These are phyloP conservation scores for Leucosticte australis DNA, from an alignment of 2,113 vertebrate species.

Conservation along the genomic window DNA sequence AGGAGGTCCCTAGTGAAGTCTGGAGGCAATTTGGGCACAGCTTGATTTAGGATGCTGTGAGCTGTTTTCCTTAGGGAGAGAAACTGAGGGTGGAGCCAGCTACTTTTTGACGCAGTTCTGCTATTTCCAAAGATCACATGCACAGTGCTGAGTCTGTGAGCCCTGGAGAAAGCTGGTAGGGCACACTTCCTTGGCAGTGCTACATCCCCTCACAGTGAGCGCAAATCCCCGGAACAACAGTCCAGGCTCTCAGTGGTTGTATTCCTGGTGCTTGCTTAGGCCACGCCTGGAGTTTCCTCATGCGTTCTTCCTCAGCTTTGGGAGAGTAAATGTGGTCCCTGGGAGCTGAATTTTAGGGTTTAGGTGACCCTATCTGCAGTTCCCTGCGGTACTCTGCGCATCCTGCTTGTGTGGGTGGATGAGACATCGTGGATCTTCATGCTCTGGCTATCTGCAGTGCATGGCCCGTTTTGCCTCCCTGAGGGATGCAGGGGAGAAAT, in stretches of 20 bases:
- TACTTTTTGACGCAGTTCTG: constrained; percentile 60
- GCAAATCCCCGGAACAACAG: neutral
- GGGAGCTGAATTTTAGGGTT: neutral
- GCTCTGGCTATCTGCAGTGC: neutral
- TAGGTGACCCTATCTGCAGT: neutral
- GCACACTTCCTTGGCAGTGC: neutral
- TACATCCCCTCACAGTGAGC: neutral
- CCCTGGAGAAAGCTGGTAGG: neutral
- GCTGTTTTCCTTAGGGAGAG: constrained; percentile 1
- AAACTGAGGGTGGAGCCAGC: constrained; percentile 44
- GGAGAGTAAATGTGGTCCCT: neutral
- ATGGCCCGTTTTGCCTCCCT: neutral
- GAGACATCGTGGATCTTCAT: neutral
- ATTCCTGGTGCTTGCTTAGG: neutral
- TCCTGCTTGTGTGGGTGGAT: neutral
- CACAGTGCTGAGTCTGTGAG: neutral
- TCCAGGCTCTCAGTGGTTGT: neutral
- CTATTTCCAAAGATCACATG: constrained; percentile 58
- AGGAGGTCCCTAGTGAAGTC: neutral
- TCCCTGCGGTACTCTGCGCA: neutral
- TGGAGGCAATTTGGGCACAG: neutral
- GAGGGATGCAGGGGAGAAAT: neutral
- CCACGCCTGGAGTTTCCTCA: neutral
- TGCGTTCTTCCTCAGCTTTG: neutral
- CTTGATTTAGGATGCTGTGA: constrained; percentile 36